Conservation (phyloP, 2,113 vertebrate genomes). For the Mustela lutreola region DNA sequence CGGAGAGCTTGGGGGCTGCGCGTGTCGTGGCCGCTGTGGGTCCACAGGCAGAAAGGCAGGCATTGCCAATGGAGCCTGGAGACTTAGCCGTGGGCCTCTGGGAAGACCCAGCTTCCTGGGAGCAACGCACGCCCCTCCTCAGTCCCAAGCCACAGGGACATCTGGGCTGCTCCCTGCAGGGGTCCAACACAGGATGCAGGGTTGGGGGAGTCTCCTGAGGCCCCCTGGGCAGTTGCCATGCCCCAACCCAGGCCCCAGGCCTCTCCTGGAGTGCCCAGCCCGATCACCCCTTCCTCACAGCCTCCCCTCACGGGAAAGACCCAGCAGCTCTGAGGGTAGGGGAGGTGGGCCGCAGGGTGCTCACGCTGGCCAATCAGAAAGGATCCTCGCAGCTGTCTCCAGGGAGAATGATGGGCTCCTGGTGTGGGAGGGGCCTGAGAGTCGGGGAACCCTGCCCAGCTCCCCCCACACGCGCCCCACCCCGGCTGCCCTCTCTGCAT, state of each 20-base stretch:
- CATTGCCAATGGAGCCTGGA: rapidly evolving
- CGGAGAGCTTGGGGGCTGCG: not conserved
- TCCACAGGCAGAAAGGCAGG: not conserved
- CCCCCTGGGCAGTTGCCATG: not conserved
- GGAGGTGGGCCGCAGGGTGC: not conserved
- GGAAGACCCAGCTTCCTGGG: not conserved
- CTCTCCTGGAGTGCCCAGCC: not conserved
- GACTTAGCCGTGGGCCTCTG: not conserved
- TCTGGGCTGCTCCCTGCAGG: not conserved
- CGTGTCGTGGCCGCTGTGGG: rapidly evolving
- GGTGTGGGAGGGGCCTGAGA: not conserved
- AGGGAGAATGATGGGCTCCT: not conserved
- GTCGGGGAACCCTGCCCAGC: not conserved
- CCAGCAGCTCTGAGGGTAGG: not conserved
- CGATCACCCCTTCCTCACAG: rapidly evolving
- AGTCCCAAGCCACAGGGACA: not conserved
- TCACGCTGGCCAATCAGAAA: not conserved
- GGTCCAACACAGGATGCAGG: not conserved
- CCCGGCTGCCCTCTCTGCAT: not conserved
- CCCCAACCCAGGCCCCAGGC: not conserved
- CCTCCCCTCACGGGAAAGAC: not conserved
- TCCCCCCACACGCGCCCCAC: not conserved
- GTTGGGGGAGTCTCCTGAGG: not conserved
- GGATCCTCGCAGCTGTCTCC: not conserved
- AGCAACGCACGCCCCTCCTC: rapidly evolving